These are phyloP conservation scores for Tineola bisselliella DNA, from an alignment of 2,888 invertebrate species.

Conservation along the genomic window DNA sequence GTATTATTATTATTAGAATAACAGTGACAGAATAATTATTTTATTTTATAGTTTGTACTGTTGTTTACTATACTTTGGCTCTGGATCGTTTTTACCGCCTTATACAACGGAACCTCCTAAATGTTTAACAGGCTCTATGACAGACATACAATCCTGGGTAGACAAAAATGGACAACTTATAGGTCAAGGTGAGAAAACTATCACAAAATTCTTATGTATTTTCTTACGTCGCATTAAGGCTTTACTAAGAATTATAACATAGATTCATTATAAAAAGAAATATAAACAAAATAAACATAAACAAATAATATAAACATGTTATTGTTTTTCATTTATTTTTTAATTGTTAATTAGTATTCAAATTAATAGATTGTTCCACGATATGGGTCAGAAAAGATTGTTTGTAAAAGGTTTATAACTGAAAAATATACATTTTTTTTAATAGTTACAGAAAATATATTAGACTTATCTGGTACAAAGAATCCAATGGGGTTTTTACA, in stretches of 20 bases:
- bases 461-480: constrained; percentile 30
- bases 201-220: too few species aligned
- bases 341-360: too few species aligned
- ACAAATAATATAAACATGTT: too few species aligned
- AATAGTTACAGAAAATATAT: constrained; percentile 22
- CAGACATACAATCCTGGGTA: constrained; percentile 48
- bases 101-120: not conserved
- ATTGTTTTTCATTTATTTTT: too few species aligned
- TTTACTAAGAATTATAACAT: too few species aligned
- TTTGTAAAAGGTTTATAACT: too few species aligned
- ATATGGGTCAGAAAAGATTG: too few species aligned
- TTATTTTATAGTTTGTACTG: not conserved
- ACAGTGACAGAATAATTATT: not conserved
- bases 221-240: too few species aligned
- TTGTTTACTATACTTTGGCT: not conserved
- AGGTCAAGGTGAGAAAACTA: not conserved
- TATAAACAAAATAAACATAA: too few species aligned
- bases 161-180: constrained; percentile 31
- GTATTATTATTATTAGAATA: too few species aligned
- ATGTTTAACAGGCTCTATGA: constrained; percentile 51
- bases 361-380: too few species aligned
- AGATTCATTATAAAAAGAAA: too few species aligned
- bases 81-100: not conserved
- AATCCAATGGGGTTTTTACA: constrained; percentile 25
- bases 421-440: constrained; percentile 16